phyloP scores from a whole-genome alignment of 2,888 invertebrate species.

The Himalopsyche anomala region DNA sequence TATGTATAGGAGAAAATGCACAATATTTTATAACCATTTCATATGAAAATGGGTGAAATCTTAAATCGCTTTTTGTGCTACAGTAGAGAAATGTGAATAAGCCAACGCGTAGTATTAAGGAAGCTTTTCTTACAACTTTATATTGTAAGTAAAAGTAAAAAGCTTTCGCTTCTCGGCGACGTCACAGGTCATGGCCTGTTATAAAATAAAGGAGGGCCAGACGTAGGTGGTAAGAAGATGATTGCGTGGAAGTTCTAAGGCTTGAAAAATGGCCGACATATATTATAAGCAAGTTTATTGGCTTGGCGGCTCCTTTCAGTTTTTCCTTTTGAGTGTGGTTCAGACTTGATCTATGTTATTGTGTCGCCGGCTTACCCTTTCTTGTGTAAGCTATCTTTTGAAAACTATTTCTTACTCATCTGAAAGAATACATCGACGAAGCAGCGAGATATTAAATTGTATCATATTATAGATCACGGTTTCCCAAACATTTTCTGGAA shows the following conservation, averaged over 20 bases:
- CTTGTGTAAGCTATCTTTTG: background rate
- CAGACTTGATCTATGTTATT: constrained; percentile 31
- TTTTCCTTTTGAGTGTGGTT: constrained; percentile 18
- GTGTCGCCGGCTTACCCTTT: background rate
- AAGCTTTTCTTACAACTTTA: no score
- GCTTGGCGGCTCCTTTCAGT: constrained; percentile 18
- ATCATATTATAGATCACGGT: no score
- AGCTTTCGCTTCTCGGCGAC: background rate
- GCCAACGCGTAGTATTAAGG: no score
- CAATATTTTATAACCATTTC: no score
- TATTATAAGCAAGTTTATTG: constrained; percentile 40
- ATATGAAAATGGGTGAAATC: no score
- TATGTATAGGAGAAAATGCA: no score
- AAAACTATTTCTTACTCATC: background rate
- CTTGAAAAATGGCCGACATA: constrained; percentile 37
- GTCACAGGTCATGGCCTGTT: constrained; percentile 8
- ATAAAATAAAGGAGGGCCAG: constrained; percentile 21
- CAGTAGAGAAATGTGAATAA: no score
- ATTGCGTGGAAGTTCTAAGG: constrained; percentile 22
- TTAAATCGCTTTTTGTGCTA: no score
- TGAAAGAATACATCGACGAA: no score
- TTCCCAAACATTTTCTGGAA: no score
- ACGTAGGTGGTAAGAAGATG: constrained; percentile 1
- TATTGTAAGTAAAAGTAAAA: constrained; percentile 3
- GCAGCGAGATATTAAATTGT: no score